Conservation (phyloP, 2,888 invertebrate species). For the Seira ritae region DNA sequence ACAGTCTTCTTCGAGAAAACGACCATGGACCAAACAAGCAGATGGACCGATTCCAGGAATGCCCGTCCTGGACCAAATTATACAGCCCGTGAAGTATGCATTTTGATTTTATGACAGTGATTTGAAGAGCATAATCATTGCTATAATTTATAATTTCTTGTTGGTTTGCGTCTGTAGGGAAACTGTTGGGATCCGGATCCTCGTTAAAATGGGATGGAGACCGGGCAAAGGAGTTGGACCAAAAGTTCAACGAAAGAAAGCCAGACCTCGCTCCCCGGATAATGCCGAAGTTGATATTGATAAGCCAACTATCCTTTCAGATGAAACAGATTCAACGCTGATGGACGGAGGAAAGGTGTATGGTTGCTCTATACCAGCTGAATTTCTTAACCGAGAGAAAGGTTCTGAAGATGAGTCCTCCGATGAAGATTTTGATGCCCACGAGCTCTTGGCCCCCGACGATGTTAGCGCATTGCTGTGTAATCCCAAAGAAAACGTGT, state of each 20-base stretch:
- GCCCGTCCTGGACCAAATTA: constrained; percentile 83
- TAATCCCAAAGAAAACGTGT: constrained; percentile 86
- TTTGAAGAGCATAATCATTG: not conserved
- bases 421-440: constrained; percentile 64
- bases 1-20: constrained; percentile 72
- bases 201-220: constrained; percentile 95
- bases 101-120: not conserved
- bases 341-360: constrained; percentile 74
- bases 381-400: constrained; percentile 22
- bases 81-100: constrained; percentile 81
- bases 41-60: constrained; percentile 80
- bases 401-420: constrained; percentile 68
- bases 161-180: constrained; percentile 79
- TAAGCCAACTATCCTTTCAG: not conserved
- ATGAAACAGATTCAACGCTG: not conserved
- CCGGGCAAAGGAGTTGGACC: constrained; percentile 91
- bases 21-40: constrained; percentile 74
- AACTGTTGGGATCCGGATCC: constrained; percentile 89
- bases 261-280: not conserved
- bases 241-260: constrained; percentile 75
- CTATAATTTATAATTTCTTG: constrained; percentile 10
- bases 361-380: constrained; percentile 76
- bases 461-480: constrained; percentile 86
- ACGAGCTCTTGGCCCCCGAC: constrained; percentile 82
- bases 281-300: constrained; percentile 19